Base-by-base conservation (phyloP, 1,140 invertebrate genomes). In the Trachymyrmex cornetzi region DNA sequence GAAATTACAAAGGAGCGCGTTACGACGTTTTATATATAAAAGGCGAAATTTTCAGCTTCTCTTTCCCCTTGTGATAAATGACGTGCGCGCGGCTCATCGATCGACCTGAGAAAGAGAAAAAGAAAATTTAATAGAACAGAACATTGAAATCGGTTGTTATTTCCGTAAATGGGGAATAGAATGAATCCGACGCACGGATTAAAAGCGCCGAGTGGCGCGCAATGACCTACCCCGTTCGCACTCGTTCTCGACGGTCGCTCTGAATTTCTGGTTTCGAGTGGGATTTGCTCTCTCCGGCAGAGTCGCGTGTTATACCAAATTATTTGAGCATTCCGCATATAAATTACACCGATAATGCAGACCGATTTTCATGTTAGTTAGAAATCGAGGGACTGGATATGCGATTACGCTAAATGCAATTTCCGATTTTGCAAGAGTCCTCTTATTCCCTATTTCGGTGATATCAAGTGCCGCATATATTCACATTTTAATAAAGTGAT, bases 301-400 rank as follows among this genome's bases (percentile, higher is more conserved):
- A 71, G 77, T 81, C 22, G 69, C 80, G 57, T 75, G 69, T 84
- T 84, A 84, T 84, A 50, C 69, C 80, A 38, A 84, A 74, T 84
- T 74, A 84, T 84, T 84, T 84, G 80, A 84, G 55, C 69, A 72
- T 84, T 48, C 80, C 69, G 80, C 80, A 84, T 84, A 84, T 84
- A 84, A 84, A 84, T 84, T 84, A 84, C 48, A 84, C n/a, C 80
- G 80, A 75, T 84, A 84, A 84, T 84, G 27, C 57, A 75, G 38
- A 57, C 34, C 53, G 67, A 61, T 84, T 84, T 61, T 84, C 57
- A 69, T 71, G 55, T 74, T 64, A 84, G 80, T 48, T 75, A 74
- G 80, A 75, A 75, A 84, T 48, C 80, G 55, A 74, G 80, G 14
- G 53, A 82, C 27, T 19, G 80, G 57, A 63, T 61, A 61, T 34